A percentile compares a stretch with the other conserved stretches of the same genome.
Conservation (phyloP, 2,113 vertebrate species). For the Sphyrna mokarran region DNA sequence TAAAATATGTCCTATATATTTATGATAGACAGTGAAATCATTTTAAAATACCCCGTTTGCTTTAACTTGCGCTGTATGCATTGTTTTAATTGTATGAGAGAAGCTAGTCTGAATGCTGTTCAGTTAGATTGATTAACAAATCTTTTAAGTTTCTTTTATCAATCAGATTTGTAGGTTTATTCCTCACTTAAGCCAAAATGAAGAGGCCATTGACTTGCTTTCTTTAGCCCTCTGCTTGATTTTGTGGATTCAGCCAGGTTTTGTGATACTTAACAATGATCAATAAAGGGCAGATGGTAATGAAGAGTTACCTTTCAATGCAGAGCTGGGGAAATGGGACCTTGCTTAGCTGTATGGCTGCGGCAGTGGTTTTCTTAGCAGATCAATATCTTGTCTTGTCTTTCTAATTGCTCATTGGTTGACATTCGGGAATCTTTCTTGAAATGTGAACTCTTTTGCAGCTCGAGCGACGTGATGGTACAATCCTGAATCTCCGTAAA, state of each 20-base stretch:
- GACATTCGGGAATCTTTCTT: conserved; percentile 57
- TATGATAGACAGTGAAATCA: neutral
- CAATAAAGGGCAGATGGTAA: conserved; percentile 54
- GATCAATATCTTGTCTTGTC: conserved; percentile 71
- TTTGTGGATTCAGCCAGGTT: conserved; percentile 42
- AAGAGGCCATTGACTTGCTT: conserved; percentile 31
- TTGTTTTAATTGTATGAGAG: neutral
- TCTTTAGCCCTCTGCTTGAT: neutral
- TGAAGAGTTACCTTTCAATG: conserved; percentile 43
- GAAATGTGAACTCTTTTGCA: conserved; percentile 50
- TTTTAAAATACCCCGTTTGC: neutral
- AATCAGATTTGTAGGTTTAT: conserved; percentile 17
- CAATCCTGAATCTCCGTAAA: conserved; percentile 50
- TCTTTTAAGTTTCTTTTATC: neutral
- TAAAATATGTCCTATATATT: neutral
- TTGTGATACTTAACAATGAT: conserved; percentile 50
- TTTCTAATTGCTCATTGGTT: conserved; percentile 77
- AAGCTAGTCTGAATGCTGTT: neutral
- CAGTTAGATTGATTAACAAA: neutral
- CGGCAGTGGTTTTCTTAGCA: conserved; percentile 56
- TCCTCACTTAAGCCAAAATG: neutral
- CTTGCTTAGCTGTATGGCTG: conserved; percentile 48
- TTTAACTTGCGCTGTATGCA: neutral
- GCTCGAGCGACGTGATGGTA: conserved; percentile 53
- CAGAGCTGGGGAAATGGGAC: conserved; percentile 51